These are phyloP conservation scores for Agelaius tricolor DNA, from an alignment of 2,113 vertebrate species.

Conservation along the genomic window DNA sequence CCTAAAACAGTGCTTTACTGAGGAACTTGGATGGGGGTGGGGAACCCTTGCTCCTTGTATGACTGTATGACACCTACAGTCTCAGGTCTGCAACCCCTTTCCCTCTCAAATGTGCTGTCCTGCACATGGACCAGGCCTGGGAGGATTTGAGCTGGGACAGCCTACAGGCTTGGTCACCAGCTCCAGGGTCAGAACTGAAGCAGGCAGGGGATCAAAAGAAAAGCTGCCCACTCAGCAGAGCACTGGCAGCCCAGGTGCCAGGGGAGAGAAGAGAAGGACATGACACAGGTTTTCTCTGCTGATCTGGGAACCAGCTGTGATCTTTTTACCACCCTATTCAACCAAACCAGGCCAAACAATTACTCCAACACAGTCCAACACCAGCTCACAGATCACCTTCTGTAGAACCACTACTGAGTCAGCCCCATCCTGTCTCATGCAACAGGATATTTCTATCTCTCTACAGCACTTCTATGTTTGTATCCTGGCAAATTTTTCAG, in stretches of 20 bases:
- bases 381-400: neutral
- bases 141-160: neutral
- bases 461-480: neutral
- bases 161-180: neutral
- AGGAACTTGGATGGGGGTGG: neutral
- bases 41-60: neutral
- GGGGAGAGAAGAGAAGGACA: neutral
- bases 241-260: neutral
- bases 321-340: constrained; percentile 15
- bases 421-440: neutral
- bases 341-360: neutral
- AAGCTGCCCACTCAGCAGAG: neutral
- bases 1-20: neutral
- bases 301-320: neutral
- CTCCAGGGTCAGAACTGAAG: rapidly evolving
- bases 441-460: neutral
- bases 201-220: neutral
- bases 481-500: neutral
- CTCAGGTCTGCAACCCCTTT: rapidly evolving
- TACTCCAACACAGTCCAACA: neutral
- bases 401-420: neutral
- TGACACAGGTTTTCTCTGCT: neutral
- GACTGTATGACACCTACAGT: rapidly evolving
- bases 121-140: rapidly evolving
- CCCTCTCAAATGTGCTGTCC: rapidly evolving